Percentiles rank a stretch among this genome's conserved stretches.
Evolutionary conservation across 1,140 invertebrate species (phyloP).

Genomic region (Notospermus geniculatus): DNA sequence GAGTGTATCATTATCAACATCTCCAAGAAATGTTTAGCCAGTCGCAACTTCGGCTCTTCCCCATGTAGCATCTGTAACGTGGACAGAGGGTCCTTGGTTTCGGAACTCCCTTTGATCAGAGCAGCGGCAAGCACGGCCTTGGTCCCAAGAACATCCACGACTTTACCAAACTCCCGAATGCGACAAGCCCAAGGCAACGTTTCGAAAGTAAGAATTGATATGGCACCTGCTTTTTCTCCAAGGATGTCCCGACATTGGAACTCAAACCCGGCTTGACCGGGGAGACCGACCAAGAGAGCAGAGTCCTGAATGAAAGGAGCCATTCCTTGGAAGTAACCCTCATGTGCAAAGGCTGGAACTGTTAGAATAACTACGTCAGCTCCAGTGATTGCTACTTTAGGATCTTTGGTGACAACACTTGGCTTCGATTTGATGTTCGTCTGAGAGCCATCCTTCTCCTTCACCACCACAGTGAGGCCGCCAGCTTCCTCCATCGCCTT

Average conservation of each 20-base stretch:
- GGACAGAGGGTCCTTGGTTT: conserved; percentile 14
- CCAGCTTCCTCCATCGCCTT: conserved; percentile 26
- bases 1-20: conserved; percentile 22
- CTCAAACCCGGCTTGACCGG: conserved; percentile 40
- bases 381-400: conserved; percentile 18
- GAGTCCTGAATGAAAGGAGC: conserved; percentile 23
- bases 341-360: conserved; percentile 32
- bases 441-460: conserved; percentile 25
- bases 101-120: conserved; percentile 22
- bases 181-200: conserved; percentile 34
- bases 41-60: conserved; percentile 22
- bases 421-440: conserved; percentile 19
- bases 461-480: conserved; percentile 27
- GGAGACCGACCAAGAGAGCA: conserved; percentile 30
- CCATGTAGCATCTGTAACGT: conserved; percentile 30
- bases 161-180: conserved; percentile 37
- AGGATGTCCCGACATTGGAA: conserved; percentile 31
- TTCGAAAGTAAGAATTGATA: conserved; percentile 32
- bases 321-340: conserved; percentile 27
- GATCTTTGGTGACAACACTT: conserved; percentile 26
- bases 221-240: conserved; percentile 16
- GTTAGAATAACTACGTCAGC: conserved; percentile 30
- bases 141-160: no score
- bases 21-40: conserved; percentile 30
- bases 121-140: conserved; percentile 30